Evolutionary conservation across 2,113 vertebrate species (phyloP).

Genomic region (Herpailurus yagouaroundi): DNA sequence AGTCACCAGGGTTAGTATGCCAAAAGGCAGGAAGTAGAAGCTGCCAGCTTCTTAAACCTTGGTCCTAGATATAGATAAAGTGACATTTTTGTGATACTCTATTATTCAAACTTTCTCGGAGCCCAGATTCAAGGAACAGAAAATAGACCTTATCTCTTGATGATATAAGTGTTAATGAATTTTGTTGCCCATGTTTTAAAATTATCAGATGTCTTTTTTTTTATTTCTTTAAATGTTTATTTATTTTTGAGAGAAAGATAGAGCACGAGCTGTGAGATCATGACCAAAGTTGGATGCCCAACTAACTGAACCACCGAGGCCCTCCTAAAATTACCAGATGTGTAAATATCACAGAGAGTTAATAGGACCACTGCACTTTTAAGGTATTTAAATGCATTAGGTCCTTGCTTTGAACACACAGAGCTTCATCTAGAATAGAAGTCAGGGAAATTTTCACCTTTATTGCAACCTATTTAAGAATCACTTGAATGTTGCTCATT

Average conservation of each 20-base stretch:
- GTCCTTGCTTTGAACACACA: not conserved
- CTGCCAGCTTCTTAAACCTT: not conserved
- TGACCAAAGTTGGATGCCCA: too few species aligned
- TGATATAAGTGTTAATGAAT: not conserved
- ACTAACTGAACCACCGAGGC: too few species aligned
- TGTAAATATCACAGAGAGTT: not conserved
- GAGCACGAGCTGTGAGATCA: too few species aligned
- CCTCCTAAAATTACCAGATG: not conserved
- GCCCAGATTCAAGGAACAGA: not conserved
- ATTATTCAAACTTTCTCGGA: not conserved
- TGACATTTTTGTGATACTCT: not conserved
- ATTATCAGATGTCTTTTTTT: not conserved
- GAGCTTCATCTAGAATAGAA: too few species aligned
- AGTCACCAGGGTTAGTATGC: not conserved
- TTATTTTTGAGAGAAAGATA: too few species aligned
- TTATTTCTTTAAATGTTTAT: too few species aligned
- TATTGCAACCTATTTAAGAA: not conserved
- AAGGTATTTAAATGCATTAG: not conserved
- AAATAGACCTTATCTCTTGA: not conserved
- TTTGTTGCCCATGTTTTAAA: not conserved
- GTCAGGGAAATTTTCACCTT: not conserved
- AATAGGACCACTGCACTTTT: not conserved
- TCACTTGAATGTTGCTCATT: not conserved
- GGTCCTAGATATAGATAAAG: not conserved
- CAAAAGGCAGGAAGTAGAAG: not conserved